These are phyloP conservation scores for Pinna nobilis DNA, from an alignment of 1,140 invertebrate species.

Conservation along the genomic window DNA sequence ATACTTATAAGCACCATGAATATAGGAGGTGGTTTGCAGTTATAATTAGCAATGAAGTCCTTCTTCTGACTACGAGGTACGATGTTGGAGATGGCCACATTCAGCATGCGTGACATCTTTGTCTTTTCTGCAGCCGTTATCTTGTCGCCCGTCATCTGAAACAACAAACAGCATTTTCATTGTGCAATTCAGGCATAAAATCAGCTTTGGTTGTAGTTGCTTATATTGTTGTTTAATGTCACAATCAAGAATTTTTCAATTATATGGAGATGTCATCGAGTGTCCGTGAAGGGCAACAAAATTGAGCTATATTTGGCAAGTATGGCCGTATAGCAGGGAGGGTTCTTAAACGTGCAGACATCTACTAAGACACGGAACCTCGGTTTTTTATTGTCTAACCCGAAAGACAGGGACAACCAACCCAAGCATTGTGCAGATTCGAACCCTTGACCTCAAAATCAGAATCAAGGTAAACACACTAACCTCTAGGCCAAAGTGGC, in stretches of 20 bases:
- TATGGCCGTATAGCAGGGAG: too few relatives aligned
- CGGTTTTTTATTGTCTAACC: too few relatives aligned
- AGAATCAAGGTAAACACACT: not conserved
- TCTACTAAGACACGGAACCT: too few relatives aligned
- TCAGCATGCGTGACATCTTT: conserved; percentile 51
- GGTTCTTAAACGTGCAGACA: too few relatives aligned
- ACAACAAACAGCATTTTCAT: not conserved
- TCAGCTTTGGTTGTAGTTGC: not conserved
- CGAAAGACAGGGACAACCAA: too few relatives aligned
- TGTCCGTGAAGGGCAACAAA: too few relatives aligned
- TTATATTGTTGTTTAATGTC: too few relatives aligned
- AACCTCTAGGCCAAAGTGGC: too few relatives aligned
- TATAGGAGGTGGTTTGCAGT: conserved; percentile 95
- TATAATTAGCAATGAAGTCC: conserved; percentile 86
- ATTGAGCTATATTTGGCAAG: not conserved
- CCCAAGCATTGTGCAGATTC: too few relatives aligned
- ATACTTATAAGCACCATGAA: conserved; percentile 96
- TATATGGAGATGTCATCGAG: too few relatives aligned
- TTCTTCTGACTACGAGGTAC: conserved; percentile 57
- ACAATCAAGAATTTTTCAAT: too few relatives aligned
- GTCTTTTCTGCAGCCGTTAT: conserved; percentile 49
- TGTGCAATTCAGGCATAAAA: too few relatives aligned
- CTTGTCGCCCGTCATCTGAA: conserved; percentile 58
- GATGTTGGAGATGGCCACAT: conserved; percentile 61
- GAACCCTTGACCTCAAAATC: not conserved